Conservation (phyloP, 2,113 vertebrate genomes). For the Oncorhynchus clarkii region DNA sequence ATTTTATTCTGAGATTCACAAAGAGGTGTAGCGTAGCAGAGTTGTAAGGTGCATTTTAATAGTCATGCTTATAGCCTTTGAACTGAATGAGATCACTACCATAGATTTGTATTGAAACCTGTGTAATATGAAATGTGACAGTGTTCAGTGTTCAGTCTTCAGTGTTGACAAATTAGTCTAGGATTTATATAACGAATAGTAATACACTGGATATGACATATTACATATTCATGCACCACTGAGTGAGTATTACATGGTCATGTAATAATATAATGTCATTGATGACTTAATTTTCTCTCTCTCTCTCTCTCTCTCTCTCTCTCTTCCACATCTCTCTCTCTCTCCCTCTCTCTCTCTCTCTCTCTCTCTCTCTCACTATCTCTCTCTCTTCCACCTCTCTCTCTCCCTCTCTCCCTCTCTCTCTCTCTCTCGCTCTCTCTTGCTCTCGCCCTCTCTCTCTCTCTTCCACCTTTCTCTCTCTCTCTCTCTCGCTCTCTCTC, state of each 20-base stretch:
- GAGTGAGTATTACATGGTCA: constrained; percentile 43
- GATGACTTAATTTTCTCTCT: constrained; percentile 38
- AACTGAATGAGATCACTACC: no score
- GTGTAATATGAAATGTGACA: constrained; percentile 11
- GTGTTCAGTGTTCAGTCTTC: neutral
- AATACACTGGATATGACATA: constrained; percentile 28
- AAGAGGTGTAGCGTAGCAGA: constrained; percentile 30
- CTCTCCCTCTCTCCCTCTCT: no score
- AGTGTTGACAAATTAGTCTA: constrained; percentile 39
- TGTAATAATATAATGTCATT: neutral
- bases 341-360: neutral
- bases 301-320: neutral
- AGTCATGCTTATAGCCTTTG: constrained; percentile 8
- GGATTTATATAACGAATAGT: constrained; percentile 37
- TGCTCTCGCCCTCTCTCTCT: neutral
- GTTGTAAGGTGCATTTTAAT: constrained; percentile 24
- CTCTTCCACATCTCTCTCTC: neutral
- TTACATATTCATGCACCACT: constrained; percentile 46
- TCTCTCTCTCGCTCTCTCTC: neutral
- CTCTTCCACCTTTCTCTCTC: no score
- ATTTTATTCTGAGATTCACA: constrained; percentile 9
- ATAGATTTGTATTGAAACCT: constrained; percentile 7
- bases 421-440: neutral
- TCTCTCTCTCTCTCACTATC: no score
- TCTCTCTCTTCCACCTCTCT: no score